Conservation (phyloP, 1,140 invertebrate species). For the Caenorhabditis tropicalis region DNA sequence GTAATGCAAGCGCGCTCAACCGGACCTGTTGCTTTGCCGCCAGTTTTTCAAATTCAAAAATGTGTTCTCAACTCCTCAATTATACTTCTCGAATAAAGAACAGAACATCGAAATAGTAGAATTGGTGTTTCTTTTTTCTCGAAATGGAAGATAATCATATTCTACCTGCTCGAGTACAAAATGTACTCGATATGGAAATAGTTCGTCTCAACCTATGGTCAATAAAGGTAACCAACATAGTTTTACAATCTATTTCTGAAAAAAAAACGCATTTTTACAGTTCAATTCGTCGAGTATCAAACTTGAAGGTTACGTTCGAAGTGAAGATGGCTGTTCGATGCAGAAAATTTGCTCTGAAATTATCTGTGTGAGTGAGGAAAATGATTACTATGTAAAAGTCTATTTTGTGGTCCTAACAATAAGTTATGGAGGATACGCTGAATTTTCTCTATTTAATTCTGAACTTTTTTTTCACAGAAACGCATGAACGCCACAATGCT, state of each 20-base stretch:
- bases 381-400: neutral
- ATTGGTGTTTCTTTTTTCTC: neutral
- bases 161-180: conserved; percentile 17
- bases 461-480: neutral
- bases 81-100: no score
- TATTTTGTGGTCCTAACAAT: no score
- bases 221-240: neutral
- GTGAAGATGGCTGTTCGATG: neutral
- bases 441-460: no score
- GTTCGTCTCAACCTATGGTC: conserved; percentile 23
- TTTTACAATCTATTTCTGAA: neutral
- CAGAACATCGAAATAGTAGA: no score
- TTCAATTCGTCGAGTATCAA: neutral
- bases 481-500: neutral
- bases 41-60: neutral
- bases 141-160: neutral
- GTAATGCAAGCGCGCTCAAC: neutral
- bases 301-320: conserved; percentile 3
- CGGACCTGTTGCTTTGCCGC: neutral
- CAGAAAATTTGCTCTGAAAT: conserved; percentile 5
- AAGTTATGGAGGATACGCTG: no score
- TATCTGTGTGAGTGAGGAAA: neutral
- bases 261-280: neutral
- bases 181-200: conserved; percentile 28
- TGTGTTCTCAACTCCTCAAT: no score